Conservation (phyloP, 2,888 invertebrate species). For the Erebia ligea region DNA sequence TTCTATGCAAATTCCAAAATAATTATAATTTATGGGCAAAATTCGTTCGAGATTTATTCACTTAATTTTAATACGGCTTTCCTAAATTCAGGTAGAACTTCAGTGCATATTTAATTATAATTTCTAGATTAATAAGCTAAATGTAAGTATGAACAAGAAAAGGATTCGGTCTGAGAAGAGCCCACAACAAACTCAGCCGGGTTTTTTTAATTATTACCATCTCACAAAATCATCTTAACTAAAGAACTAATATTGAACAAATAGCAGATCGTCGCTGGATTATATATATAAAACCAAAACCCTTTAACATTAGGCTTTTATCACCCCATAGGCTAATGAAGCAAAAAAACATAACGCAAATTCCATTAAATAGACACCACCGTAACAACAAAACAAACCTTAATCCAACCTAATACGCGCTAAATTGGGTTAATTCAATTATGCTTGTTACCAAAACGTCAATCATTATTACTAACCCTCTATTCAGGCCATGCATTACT, state of each 20-base stretch:
- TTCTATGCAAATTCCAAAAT: neutral
- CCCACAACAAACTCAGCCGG: too few species aligned
- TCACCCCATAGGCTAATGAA: slow-evolving; percentile 9
- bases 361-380: neutral
- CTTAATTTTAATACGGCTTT: neutral
- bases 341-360: slow-evolving; percentile 3
- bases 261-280: too few species aligned
- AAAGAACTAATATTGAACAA: too few species aligned
- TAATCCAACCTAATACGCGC: neutral
- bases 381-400: neutral
- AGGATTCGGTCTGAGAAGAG: too few species aligned
- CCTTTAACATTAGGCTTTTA: neutral
- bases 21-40: neutral
- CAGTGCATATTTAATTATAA: neutral
- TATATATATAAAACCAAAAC: neutral
- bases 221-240: too few species aligned
- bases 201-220: too few species aligned
- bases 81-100: neutral
- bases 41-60: neutral
- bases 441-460: slow-evolving; percentile 17
- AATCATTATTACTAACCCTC: slow-evolving; percentile 18
- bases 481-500: slow-evolving; percentile 17
- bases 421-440: slow-evolving; percentile 12
- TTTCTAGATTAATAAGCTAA: neutral
- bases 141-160: too few species aligned